Evolutionary conservation across 2,113 vertebrate species (phyloP).

Genomic region (Alexandromys fortis): DNA sequence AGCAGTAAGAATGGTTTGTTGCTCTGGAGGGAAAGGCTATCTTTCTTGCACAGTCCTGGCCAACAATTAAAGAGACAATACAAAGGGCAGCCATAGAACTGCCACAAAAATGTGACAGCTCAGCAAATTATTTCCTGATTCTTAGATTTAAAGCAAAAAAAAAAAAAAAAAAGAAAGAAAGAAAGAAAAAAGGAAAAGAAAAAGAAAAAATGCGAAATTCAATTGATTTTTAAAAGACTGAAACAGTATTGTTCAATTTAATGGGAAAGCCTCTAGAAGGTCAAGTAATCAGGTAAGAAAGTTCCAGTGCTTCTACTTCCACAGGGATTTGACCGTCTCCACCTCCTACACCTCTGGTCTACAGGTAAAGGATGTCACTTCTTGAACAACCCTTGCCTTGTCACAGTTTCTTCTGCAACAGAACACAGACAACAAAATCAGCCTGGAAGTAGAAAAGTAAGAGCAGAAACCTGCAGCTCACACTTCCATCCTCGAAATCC

Average conservation of each 20-base stretch:
- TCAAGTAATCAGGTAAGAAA: neutral
- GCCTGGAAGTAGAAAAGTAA: conserved; percentile 11
- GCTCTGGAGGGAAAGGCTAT: neutral
- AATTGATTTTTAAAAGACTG: neutral
- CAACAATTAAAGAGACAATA: conserved; percentile 8
- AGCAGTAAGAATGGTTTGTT: neutral
- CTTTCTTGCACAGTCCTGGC: neutral
- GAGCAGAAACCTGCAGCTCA: conserved; percentile 1
- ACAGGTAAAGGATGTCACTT: neutral
- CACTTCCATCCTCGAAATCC: neutral
- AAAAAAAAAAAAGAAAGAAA: neutral
- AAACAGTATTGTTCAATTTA: neutral
- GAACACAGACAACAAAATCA: neutral
- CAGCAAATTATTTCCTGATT: neutral
- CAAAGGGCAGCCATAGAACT: neutral
- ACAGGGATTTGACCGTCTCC: neutral
- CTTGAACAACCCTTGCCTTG: neutral
- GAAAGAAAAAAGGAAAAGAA: too few species aligned
- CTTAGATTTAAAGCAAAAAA: neutral
- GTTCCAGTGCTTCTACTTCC: neutral
- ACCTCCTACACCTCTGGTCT: neutral
- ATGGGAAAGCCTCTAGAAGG: neutral
- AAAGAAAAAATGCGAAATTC: neutral
- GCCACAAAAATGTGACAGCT: neutral
- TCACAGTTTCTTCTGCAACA: neutral